Conservation (phyloP, 2,113 vertebrate genomes). For the Cyprinus carpio region DNA sequence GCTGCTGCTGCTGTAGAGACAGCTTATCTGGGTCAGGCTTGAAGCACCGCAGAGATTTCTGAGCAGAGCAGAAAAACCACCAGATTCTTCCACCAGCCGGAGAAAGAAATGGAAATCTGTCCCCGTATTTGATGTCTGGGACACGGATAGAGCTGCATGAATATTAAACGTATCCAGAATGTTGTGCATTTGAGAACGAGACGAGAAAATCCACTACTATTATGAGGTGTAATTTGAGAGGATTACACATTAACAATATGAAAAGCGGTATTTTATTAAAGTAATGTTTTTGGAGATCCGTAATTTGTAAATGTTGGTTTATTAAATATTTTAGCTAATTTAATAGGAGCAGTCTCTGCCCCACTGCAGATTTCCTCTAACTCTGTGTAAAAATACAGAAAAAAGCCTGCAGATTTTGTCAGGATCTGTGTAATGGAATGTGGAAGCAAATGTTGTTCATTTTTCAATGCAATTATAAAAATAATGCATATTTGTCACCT, state of each 20-base stretch:
- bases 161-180: conserved; percentile 1
- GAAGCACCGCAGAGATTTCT: conserved; percentile 35
- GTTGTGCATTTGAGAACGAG: background rate
- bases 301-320: background rate
- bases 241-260: background rate
- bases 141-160: background rate
- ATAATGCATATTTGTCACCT: no score
- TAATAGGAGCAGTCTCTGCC: no score
- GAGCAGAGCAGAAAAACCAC: conserved; percentile 31
- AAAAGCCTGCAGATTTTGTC: no score
- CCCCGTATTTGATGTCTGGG: conserved; percentile 1
- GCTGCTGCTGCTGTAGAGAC: conserved; percentile 34
- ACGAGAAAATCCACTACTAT: background rate
- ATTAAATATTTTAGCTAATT: no score
- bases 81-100: conserved; percentile 45
- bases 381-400: no score
- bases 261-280: background rate
- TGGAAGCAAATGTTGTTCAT: no score
- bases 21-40: conserved; percentile 54
- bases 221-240: background rate
- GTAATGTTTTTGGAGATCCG: background rate
- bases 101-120: conserved; percentile 16
- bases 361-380: no score
- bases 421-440: no score
- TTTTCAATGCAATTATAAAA: no score